Conservation (phyloP, 2,888 invertebrate genomes). For the Meliscaeva auricollis region DNA sequence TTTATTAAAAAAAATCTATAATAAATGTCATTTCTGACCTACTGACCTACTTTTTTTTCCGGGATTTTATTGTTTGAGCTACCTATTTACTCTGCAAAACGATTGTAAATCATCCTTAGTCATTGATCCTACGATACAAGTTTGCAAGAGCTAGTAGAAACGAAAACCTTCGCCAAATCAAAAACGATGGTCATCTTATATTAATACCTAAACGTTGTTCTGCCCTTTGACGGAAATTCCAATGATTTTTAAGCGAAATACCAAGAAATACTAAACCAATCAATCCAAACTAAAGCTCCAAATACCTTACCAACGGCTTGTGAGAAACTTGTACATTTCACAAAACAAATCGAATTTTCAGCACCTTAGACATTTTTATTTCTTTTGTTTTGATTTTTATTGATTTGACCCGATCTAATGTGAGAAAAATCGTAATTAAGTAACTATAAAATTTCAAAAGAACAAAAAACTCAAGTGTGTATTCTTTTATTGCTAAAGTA, state of each 20-base stretch:
- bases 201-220: background rate
- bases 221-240: conserved; percentile 6
- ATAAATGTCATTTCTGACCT: too few relatives aligned
- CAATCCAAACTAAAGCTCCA: conserved; percentile 7
- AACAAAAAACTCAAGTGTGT: conserved; percentile 23
- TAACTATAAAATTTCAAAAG: conserved; percentile 50
- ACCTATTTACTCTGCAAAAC: too few relatives aligned
- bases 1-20: too few relatives aligned
- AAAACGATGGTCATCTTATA: background rate
- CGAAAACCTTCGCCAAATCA: background rate
- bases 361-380: conserved; percentile 34
- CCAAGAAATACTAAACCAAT: conserved; percentile 17
- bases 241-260: conserved; percentile 7
- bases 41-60: too few relatives aligned
- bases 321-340: conserved; percentile 18
- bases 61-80: too few relatives aligned
- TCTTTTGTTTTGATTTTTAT: conserved; percentile 36
- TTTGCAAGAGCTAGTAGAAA: too few relatives aligned
- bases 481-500: conserved; percentile 53
- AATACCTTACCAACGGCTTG: conserved; percentile 2
- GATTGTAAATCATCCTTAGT: too few relatives aligned
- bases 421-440: conserved; percentile 72
- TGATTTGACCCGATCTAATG: conserved; percentile 68
- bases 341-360: conserved; percentile 43
- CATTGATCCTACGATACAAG: too few relatives aligned